Evolutionary conservation across 2,113 vertebrate genomes (phyloP), one percentile per base, ranked within the genome.

Genomic region (Phalacrocorax aristotelis): DNA sequence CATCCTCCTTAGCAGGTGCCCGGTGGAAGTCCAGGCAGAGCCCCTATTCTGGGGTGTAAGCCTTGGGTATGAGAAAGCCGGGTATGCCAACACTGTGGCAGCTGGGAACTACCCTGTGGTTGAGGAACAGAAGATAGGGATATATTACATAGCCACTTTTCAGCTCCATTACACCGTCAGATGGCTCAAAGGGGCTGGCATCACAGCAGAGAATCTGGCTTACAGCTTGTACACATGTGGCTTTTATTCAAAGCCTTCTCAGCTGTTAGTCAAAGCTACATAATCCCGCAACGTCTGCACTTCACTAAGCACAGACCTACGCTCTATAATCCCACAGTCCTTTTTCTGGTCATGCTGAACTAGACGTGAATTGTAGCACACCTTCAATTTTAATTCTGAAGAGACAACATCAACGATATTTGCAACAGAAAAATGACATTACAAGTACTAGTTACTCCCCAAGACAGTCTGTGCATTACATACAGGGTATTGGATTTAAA

Each of bases 141-240:
- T 93, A 30, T 57, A 85, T 90, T 65, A 61, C 62, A 80, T 2
- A 22, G 71, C 68, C 49, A 87, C 81, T 97, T 94, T 96, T 94
- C 95, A 96, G 94, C 93, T 93, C 81, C 94, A 96, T 96, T 91
- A 78, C 95, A 44, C 93, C 10, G 34, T 95, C 91, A 94, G 87
- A 93, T 71, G 93, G 87, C 95, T 95, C 84, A n/a, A 57, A 75
- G 57, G 83, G 81, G 91, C 91, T 84, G 91, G 69, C 88, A 90
- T 49, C 42, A 30, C 94, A 96, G 94, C 77, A 30, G 91, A 97
- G 80, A 75, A 69, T 71, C 93, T 95, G 93, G 68, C 20, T 77
- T 36, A 54, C 76, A 87, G 91, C 83, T 94, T 16, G 21, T n/a
- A 49, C 66, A 44, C 88, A 51, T 25, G 76, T 74, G 91, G 91